Evolutionary conservation across 1,140 invertebrate species (phyloP), one percentile per base, ranked within the genome.

Genomic region (Condylostylus longicornis): DNA sequence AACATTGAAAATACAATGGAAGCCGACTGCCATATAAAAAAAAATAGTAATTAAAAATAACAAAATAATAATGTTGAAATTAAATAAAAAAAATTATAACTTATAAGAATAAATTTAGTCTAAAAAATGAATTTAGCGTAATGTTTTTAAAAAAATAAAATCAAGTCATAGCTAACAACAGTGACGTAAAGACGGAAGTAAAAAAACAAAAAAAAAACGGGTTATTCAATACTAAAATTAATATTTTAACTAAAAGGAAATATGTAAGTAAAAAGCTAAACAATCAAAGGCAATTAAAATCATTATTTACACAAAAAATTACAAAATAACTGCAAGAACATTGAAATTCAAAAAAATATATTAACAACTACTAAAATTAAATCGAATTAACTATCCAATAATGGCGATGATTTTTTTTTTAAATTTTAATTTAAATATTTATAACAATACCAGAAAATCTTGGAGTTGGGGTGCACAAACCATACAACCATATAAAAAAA

Each of bases 401-500:
- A n/a, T n/a, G n/a, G n/a, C n/a, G n/a, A n/a, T n/a, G n/a, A n/a
- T n/a, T n/a, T n/a, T n/a, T n/a, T n/a, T n/a, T n/a, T n/a, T n/a
- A n/a, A n/a, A n/a, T n/a, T n/a, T n/a, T n/a, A n/a, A n/a, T n/a
- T n/a, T n/a, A n/a, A n/a, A n/a, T n/a, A n/a, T n/a, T n/a, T n/a
- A n/a, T n/a, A n/a, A n/a, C n/a, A n/a, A n/a, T n/a, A n/a, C n/a
- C n/a, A 33, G 31, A 21, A 21, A 42, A 33, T 34, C 37, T 50
- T 49, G 48, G 47, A 50, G 48, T 45, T 47, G 47, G 48, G 48
- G 49, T 42, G 48, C 47, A n/a, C n/a, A n/a, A n/a, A n/a, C n/a
- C n/a, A n/a, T n/a, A n/a, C n/a, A n/a, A n/a, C n/a, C n/a, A n/a
- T n/a, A n/a, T n/a, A n/a, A 47, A 36, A 46, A 35, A 40, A 21